Percentiles rank a stretch among this genome's conserved stretches.
Conservation (phyloP, 2,888 invertebrate genomes). For the Girardia tigrina region DNA sequence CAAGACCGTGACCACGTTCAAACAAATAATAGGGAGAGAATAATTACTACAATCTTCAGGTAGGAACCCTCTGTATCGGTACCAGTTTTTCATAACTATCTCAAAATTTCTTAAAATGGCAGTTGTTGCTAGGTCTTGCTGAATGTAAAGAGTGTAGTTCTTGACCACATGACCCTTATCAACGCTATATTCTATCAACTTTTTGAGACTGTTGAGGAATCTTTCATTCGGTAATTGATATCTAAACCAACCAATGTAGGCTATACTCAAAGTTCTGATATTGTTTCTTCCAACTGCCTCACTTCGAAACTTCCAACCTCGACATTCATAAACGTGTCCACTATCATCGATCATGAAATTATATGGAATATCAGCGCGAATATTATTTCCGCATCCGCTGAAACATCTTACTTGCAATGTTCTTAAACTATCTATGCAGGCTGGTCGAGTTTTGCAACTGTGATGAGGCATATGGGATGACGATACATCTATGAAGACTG, state of each 20-base stretch:
- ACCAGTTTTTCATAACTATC: background rate
- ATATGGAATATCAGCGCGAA: background rate
- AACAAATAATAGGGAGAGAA: background rate
- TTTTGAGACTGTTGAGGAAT: background rate
- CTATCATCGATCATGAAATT: conserved; percentile 11
- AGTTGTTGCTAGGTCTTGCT: background rate
- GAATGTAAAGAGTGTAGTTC: background rate
- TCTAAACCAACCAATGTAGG: background rate
- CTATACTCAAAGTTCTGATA: too few relatives aligned
- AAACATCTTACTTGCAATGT: background rate
- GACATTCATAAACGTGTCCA: conserved; percentile 19
- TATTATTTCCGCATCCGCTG: background rate
- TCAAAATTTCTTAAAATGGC: background rate
- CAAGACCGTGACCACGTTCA: too few relatives aligned
- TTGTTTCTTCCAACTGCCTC: too few relatives aligned
- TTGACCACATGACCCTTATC: background rate
- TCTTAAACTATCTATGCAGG: conserved; percentile 5
- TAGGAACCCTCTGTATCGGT: background rate
- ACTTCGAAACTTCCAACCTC: too few relatives aligned
- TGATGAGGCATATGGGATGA: background rate
- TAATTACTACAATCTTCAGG: background rate
- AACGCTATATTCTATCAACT: background rate
- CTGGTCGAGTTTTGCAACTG: background rate
- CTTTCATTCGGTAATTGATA: background rate
- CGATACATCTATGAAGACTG: background rate